These are phyloP conservation scores for Catharus fuscescens DNA, from an alignment of 2,113 vertebrate species.

Conservation along the genomic window DNA sequence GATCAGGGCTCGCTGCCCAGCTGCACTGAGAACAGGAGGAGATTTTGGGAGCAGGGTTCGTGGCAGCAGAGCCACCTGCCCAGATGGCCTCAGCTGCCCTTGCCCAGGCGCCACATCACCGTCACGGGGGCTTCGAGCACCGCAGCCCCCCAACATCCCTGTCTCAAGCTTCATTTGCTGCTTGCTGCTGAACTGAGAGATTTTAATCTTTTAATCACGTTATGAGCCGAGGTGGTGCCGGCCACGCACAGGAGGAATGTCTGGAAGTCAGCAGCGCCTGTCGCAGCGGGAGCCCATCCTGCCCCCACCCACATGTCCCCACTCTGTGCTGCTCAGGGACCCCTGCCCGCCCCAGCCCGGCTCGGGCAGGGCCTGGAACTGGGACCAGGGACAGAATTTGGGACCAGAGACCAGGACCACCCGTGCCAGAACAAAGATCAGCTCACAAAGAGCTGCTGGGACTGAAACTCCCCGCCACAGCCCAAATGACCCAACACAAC, in stretches of 20 bases:
- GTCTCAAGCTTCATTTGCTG: constrained; percentile 50
- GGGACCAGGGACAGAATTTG: neutral
- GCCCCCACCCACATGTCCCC: neutral
- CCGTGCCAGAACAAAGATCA: neutral
- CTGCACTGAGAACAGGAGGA: fast-evolving
- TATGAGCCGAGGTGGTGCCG: constrained; percentile 44
- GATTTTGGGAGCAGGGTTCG: neutral
- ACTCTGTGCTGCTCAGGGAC: neutral
- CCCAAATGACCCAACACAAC: neutral
- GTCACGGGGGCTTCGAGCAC: neutral
- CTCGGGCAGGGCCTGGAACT: neutral
- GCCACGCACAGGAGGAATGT: constrained; percentile 62
- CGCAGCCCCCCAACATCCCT: neutral
- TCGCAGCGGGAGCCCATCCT: neutral
- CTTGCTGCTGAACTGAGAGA: constrained; percentile 35
- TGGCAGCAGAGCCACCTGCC: neutral
- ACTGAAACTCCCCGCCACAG: neutral
- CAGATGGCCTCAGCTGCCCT: neutral
- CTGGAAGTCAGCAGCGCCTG: constrained; percentile 42
- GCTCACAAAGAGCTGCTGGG: neutral
- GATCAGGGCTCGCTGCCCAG: neutral
- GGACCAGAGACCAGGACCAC: neutral
- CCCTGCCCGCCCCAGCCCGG: neutral
- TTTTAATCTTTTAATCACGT: constrained; percentile 68
- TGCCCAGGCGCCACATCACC: fast-evolving